A percentile compares a stretch with the other conserved stretches of the same genome.
phyloP scores from a whole-genome alignment of 2,888 invertebrate genomes.

The Dorcus hopei region DNA sequence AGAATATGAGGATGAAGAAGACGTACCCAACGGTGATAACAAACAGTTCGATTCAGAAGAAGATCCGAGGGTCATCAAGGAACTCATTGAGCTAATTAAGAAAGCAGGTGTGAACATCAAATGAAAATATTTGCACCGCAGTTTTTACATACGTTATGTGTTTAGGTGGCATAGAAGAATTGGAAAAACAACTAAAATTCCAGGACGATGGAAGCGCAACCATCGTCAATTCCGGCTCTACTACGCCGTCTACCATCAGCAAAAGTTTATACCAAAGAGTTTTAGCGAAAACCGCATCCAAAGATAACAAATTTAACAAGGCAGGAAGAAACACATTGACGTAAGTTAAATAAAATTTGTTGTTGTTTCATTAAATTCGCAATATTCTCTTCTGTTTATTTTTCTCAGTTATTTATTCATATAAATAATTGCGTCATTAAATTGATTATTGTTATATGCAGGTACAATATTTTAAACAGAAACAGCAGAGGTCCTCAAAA shows the following conservation, averaged over 20 bases:
- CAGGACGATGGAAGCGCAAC: slow-evolving; percentile 55
- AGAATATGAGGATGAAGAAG: slow-evolving; percentile 54
- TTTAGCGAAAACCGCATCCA: slow-evolving; percentile 44
- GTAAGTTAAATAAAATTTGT: neutral
- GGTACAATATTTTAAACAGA: slow-evolving; percentile 50
- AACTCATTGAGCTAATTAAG: slow-evolving; percentile 77
- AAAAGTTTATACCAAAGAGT: slow-evolving; percentile 76
- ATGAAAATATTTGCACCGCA: neutral
- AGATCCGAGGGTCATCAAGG: slow-evolving; percentile 76
- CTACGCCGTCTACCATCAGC: slow-evolving; percentile 67
- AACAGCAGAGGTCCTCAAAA: slow-evolving; percentile 61
- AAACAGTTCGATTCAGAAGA: slow-evolving; percentile 56
- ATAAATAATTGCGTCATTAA: neutral
- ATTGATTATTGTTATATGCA: slow-evolving; percentile 1
- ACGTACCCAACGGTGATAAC: slow-evolving; percentile 51
- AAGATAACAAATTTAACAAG: slow-evolving; percentile 4
- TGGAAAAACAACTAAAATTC: slow-evolving; percentile 71
- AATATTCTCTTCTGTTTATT: neutral
- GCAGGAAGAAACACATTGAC: neutral
- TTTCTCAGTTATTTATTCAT: neutral
- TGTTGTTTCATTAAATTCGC: neutral
- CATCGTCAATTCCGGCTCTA: slow-evolving; percentile 48
- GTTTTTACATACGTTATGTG: neutral
- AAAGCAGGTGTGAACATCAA: slow-evolving; percentile 64
- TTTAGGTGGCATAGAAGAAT: slow-evolving; percentile 77